Evolutionary conservation across 92 coral and sea anemone genomes (phyloP), one percentile per base, ranked within the genome.

Genomic region (Zoanthus solanderi): DNA sequence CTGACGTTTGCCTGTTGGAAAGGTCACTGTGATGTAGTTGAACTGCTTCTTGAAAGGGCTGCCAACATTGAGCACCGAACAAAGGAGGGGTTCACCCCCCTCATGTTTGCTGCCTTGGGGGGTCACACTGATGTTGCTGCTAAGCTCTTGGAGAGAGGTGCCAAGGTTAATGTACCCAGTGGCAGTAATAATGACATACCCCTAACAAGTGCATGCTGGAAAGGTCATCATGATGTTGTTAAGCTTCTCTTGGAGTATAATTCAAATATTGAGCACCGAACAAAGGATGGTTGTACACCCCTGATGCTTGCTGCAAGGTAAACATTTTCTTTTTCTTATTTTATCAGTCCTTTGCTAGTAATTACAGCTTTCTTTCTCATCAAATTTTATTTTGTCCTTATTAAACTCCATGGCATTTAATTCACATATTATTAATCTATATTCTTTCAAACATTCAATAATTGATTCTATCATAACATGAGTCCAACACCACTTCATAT

Each of bases 1-100:
- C 89, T 97, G 85, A 97, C 99, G 77, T 97, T 97, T 91, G 99
- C 99, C 3, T 97, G 99, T 83, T 97, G 99, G 99, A 97, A 97
- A 88, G 99, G 99, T 42, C 99, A 97, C 91, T 96, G 98, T 83
- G 98, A 97, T 87, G 99, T 97, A 37, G 99, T 97, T 11, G 97
- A 95, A 69, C 89, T 97, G 48, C 91, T 97, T 44, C 95, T 97
- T 85, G 94, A 90, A 54, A 92, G 99, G 94, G 92, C 75, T 84
- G 99, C 99, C 57, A 97, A 97, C 75, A 97, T 97, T 81, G 99
- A 97, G 89, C 99, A 97, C 79, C 97, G 99, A 31, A 97, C 99
- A 9, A 97, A 97, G 86, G 99, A 97, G 86, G 99, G 99, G 18
- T 97, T 97, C 79, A 97, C 99, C 34, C 99, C 99, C n/a, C 92